Base-by-base conservation (phyloP, 2,113 vertebrate genomes). In the Nycticorax nycticorax region DNA sequence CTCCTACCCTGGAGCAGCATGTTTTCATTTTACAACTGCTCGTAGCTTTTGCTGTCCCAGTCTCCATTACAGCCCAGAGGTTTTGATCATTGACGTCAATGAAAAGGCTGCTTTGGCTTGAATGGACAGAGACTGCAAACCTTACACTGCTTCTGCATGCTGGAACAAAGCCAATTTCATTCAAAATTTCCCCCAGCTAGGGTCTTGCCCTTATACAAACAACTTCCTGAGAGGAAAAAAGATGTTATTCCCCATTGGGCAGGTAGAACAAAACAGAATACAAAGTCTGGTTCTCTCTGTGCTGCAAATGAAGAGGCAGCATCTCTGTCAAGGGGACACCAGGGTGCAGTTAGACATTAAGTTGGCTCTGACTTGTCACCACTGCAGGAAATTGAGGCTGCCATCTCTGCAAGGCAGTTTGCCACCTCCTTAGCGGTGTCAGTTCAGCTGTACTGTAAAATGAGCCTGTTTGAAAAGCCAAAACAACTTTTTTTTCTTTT, bases 371-470 rank as follows among this genome's bases (percentile, higher is more conserved):
- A 19, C 64, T 78, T 84, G 59, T 88, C 88, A 71, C 72, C 56
- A 4, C 68, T 86, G 88, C 63, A 88, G 89, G 67, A 91, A 88
- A 66, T 6, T 20, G 79, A 86, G 68, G 68, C 18, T 84, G 47
- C 83, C 55, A 30, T 74, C 84, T 85, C 91, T 88, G 83, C 30
- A 48, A 80, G 67, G 75, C 88, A 73, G 71, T 86, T 95, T 96
- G 88, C 72, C 76, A 55, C 89, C 79, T 86, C 72, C 79, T 89
- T 59, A 73, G 67, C 0, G 0, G 22, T 53, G 63, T 68, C 72
- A 27, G 52, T 85, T 93, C 71, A 64, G 85, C 71, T 85, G 88
- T 62, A n/a, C 75, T 93, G 63, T 83, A 91, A 92, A 92, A 86
- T 21, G 22, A 93, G 85, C 35, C 50, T 53, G 41, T 20, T 3